Conservation (phyloP, 2,888 invertebrate species). For the Eremobia ochroleuca region DNA sequence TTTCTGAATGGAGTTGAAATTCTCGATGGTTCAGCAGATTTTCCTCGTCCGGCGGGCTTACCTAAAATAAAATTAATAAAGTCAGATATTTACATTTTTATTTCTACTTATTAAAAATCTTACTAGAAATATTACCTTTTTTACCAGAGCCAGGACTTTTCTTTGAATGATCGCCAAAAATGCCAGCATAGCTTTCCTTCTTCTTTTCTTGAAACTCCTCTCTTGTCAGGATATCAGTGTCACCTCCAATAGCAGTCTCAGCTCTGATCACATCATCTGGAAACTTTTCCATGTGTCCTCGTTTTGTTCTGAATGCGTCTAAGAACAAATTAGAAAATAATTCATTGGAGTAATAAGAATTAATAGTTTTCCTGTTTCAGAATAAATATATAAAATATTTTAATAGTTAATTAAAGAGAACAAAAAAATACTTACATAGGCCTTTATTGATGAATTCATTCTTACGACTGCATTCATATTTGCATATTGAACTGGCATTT, state of each 20-base stretch:
- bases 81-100: neutral
- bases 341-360: neutral
- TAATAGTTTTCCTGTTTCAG: neutral
- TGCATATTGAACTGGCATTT: conserved; percentile 93
- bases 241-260: conserved; percentile 93
- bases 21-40: conserved; percentile 72
- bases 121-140: conserved; percentile 74
- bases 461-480: conserved; percentile 95
- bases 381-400: neutral
- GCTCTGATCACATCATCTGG: conserved; percentile 94
- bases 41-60: conserved; percentile 71
- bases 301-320: conserved; percentile 92
- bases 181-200: conserved; percentile 86
- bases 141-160: conserved; percentile 79
- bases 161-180: conserved; percentile 85
- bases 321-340: conserved; percentile 37
- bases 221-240: conserved; percentile 92
- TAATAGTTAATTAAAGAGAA: neutral
- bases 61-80: conserved; percentile 71
- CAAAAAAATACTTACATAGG: conserved; percentile 91
- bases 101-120: neutral
- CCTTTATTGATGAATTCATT: conserved; percentile 96
- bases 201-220: conserved; percentile 89
- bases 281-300: conserved; percentile 94
- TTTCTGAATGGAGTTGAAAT: conserved; percentile 76